A percentile compares a stretch with the other conserved stretches of the same genome.
These are phyloP conservation scores for Margarornis squamiger DNA, from an alignment of 2,797 vertebrate species.

Conservation along the genomic window DNA sequence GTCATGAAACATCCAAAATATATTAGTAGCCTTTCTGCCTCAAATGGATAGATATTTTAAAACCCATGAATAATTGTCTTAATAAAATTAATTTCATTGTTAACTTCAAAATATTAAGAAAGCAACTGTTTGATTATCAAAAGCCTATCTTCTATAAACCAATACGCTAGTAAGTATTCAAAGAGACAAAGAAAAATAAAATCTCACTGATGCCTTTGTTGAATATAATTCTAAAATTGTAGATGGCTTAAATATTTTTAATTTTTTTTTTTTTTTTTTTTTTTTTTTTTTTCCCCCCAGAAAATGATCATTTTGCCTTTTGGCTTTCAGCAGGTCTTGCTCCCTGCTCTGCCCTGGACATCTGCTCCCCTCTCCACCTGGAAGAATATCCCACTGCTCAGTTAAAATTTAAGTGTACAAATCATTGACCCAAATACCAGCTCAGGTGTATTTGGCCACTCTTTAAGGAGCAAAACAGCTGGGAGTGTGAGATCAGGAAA, in stretches of 20 bases:
- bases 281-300: neutral
- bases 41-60: neutral
- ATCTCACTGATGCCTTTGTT: neutral
- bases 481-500: neutral
- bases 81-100: neutral
- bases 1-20: neutral
- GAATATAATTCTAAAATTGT: neutral
- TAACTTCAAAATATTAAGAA: constrained; percentile 19
- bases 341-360: neutral
- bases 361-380: neutral
- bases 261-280: neutral
- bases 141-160: neutral
- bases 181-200: neutral
- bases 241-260: neutral
- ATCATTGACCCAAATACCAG: neutral
- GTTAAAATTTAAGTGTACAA: rapidly evolving
- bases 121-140: constrained; percentile 8
- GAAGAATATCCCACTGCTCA: neutral
- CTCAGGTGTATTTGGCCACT: neutral
- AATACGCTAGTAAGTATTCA: neutral
- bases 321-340: neutral
- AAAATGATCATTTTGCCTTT: neutral
- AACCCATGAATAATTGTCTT: neutral
- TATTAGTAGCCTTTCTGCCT: neutral
- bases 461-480: neutral